A percentile compares a stretch with the other conserved stretches of the same genome.
Evolutionary conservation across 2,797 vertebrate genomes (phyloP).

Genomic region (Cuculus canorus): DNA sequence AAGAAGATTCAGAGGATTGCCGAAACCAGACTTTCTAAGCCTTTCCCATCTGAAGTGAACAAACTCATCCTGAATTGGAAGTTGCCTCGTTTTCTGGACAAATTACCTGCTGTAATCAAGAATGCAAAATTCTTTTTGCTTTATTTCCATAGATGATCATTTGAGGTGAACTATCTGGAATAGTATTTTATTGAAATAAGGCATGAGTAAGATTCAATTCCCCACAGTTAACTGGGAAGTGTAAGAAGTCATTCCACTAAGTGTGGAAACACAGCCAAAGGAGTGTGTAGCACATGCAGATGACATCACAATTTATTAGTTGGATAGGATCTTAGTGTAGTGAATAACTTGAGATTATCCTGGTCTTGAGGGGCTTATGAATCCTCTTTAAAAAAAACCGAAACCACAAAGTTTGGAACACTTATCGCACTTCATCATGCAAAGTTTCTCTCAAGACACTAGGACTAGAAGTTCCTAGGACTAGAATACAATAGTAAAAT

Average conservation of each 20-base stretch:
- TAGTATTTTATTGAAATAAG: not conserved
- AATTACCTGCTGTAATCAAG: not conserved
- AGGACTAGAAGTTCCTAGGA: not conserved
- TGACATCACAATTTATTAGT: not conserved
- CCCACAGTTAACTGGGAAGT: rapidly evolving
- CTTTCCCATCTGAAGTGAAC: not conserved
- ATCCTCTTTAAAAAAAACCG: not conserved
- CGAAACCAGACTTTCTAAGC: not conserved
- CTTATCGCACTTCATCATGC: not conserved
- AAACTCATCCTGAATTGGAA: not conserved
- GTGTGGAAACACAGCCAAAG: not conserved
- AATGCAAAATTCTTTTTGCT: not conserved
- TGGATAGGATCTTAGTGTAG: not conserved
- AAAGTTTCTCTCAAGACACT: not conserved
- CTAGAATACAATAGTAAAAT: not conserved
- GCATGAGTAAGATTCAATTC: not conserved
- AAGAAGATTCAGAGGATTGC: not conserved
- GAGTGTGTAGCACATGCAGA: not conserved
- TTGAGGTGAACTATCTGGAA: not conserved
- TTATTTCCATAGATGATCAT: not conserved
- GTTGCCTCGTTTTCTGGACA: not conserved
- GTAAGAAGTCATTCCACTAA: not conserved
- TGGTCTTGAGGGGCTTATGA: not conserved
- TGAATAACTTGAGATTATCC: not conserved
- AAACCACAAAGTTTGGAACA: rapidly evolving